Base-by-base conservation (phyloP, 2,888 invertebrate species). In the Yponomeuta evonymella region DNA sequence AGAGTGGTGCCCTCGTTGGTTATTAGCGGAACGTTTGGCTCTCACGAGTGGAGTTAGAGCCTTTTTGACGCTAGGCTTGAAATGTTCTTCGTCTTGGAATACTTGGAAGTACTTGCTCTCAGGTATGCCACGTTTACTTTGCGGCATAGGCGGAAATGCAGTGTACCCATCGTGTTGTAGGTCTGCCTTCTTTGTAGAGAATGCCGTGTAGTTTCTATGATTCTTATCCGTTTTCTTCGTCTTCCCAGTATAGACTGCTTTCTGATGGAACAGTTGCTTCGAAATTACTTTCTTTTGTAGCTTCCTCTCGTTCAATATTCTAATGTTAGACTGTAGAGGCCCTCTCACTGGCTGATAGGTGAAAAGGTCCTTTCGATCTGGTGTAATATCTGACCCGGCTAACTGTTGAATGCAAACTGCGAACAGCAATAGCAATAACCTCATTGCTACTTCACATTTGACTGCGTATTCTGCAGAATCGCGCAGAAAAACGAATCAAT, bases 341-440 rank as follows among this genome's bases (percentile, higher is more conserved):
- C 51, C 51, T 58, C 51, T 58, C 51, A 15, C 51, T 15, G 51
- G 3, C 51, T 11, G n/a, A 6, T 67, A 67, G 66, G 29, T 15
- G 70, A 62, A 11, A 29, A 48, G 23, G 12, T 48, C 5, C 62
- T 36, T 12, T 64, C 33, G n/a, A 33, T 73, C 23, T 75, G 1
- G 72, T 71, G 11, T 73, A 71, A 65, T 75, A 73, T 67, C 75
- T 23, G n/a, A 73, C 77, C 70, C 76, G 70, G 69, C 71, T 76
- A 58, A 15, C 51, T 15, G 2, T 70, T 74, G 73, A 66, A 74
- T 29, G 73, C 74, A 78, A 72, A 81, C 48, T 67, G 77, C 51
- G 12, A 79, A 78, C 69, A 82, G 72, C 69, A 81, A 58, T 51
- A 81, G 70, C 69, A 79, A 70, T 72, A 75, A 69, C 78, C 78